Evolutionary conservation across 1,140 invertebrate species (phyloP).

Genomic region (Ctenoplectra terminalis): DNA sequence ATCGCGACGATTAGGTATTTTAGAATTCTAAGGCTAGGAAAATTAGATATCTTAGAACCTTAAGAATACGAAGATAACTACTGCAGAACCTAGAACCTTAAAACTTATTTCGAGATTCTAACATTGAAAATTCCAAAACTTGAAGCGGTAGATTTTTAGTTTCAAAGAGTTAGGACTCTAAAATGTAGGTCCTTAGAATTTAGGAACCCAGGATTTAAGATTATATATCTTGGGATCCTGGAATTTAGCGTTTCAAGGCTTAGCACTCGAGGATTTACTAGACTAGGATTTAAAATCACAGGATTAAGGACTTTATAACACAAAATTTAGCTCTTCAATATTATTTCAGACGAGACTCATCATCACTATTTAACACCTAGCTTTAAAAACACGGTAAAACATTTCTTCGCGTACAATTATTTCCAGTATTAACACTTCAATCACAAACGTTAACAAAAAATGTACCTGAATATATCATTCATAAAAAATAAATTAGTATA

Average conservation of each 20-base stretch:
- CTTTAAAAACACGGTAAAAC: not conserved
- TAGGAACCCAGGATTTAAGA: not conserved
- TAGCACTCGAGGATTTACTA: not conserved
- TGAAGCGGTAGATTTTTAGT: not conserved
- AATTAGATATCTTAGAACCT: no score
- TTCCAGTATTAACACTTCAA: no score
- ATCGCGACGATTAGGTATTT: no score
- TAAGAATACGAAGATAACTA: no score
- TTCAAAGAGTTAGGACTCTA: not conserved
- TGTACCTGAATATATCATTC: no score
- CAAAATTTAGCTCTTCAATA: not conserved
- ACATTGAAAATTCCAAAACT: not conserved
- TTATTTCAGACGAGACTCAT: not conserved
- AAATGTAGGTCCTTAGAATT: slow-evolving; percentile 7
- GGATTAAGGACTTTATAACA: slow-evolving; percentile 7
- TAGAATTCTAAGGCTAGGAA: no score
- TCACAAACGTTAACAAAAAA: no score
- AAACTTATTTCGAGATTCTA: no score
- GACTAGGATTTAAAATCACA: not conserved
- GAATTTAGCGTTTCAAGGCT: slow-evolving; percentile 1
- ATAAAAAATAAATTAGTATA: no score
- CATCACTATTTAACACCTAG: not conserved
- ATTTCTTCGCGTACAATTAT: no score
- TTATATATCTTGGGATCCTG: not conserved
- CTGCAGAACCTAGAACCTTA: no score